A percentile compares a stretch with the other conserved stretches of the same genome.
Conservation (phyloP, 2,113 vertebrate genomes). For the Vimba vimba region DNA sequence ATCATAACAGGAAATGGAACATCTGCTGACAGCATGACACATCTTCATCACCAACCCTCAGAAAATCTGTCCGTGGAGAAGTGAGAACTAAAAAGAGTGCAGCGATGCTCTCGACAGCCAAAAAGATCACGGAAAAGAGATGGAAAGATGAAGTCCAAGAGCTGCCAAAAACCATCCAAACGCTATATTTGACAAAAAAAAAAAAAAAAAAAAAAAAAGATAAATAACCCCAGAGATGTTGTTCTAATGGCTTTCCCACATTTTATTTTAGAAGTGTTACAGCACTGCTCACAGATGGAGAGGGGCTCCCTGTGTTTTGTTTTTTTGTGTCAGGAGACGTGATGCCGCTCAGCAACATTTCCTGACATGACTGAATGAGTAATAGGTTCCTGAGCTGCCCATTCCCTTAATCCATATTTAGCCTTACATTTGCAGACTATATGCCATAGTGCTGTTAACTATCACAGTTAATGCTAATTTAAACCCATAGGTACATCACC, state of each 20-base stretch:
- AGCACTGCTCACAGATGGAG: slow-evolving; percentile 54
- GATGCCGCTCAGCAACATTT: slow-evolving; percentile 53
- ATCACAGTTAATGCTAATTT: slow-evolving; percentile 24
- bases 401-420: slow-evolving; percentile 53
- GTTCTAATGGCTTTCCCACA: slow-evolving; percentile 52
- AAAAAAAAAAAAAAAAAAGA: slow-evolving; percentile 33
- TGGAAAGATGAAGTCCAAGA: slow-evolving; percentile 35
- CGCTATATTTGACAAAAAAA: slow-evolving; percentile 8
- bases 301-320: slow-evolving; percentile 40
- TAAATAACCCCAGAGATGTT: slow-evolving; percentile 20
- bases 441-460: neutral
- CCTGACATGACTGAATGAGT: slow-evolving; percentile 50
- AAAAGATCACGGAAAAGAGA: slow-evolving; percentile 32
- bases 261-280: slow-evolving; percentile 55
- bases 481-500: neutral
- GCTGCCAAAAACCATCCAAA: neutral
- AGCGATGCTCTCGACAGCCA: slow-evolving; percentile 29
- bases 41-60: slow-evolving; percentile 55
- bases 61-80: slow-evolving; percentile 53
- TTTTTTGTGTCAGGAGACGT: slow-evolving; percentile 37
- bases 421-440: slow-evolving; percentile 19
- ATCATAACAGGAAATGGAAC: slow-evolving; percentile 51
- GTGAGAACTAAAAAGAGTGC: slow-evolving; percentile 37
- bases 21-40: slow-evolving; percentile 57
- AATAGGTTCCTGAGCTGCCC: slow-evolving; percentile 39